A percentile compares a stretch with the other conserved stretches of the same genome.
Evolutionary conservation across 2,888 invertebrate species (phyloP).

Genomic region (Coenonympha arcania): DNA sequence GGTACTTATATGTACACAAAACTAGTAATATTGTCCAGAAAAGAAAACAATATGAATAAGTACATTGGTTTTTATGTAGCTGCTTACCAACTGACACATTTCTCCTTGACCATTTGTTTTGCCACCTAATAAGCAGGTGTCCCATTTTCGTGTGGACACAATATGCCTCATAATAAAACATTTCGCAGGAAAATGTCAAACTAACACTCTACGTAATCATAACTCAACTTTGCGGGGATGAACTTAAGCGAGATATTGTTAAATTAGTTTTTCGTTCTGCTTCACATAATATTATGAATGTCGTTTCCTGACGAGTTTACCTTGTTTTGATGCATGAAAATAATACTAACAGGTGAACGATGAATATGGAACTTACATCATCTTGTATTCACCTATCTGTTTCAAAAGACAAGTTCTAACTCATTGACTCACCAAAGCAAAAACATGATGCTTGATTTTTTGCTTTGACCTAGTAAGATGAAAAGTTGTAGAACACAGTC

Average conservation of each 20-base stretch:
- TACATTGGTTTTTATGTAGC: neutral
- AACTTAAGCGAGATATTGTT: neutral
- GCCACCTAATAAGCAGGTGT: neutral
- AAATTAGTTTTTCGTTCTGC: neutral
- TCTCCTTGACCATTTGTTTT: neutral
- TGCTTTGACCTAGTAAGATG: too few relatives aligned
- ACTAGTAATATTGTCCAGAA: neutral
- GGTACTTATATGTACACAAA: too few relatives aligned
- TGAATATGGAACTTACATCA: too few relatives aligned
- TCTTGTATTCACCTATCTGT: too few relatives aligned
- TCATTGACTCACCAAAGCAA: too few relatives aligned
- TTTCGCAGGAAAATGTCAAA: neutral
- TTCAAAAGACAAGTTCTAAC: too few relatives aligned
- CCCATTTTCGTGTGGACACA: neutral
- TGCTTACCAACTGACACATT: neutral
- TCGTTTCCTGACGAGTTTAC: too few relatives aligned
- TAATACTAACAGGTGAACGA: too few relatives aligned
- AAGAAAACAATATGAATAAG: neutral
- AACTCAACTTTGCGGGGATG: neutral
- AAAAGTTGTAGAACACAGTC: too few relatives aligned
- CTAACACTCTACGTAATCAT: neutral
- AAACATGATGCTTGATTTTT: too few relatives aligned
- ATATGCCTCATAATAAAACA: neutral
- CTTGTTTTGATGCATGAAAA: too few relatives aligned
- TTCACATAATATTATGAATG: neutral